Percentiles rank a stretch among this genome's conserved stretches.
Evolutionary conservation across 2,888 invertebrate species (phyloP).

Genomic region (Rugalucina vietnamica): DNA sequence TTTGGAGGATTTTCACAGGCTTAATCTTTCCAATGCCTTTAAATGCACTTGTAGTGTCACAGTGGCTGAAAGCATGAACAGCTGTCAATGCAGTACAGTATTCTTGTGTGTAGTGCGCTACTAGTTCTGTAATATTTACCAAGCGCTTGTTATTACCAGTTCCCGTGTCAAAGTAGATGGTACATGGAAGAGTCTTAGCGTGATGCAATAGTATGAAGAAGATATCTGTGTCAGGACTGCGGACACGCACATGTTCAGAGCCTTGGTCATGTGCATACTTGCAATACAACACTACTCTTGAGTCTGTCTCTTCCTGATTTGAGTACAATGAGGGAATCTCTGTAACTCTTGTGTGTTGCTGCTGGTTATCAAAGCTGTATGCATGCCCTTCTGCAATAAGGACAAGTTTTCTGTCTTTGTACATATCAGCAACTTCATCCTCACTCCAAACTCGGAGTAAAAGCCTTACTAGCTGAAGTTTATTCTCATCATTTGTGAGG

Average conservation of each 20-base stretch:
- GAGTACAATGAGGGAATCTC: constrained; percentile 27
- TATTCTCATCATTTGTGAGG: constrained; percentile 31
- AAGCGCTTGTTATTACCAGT: constrained; percentile 33
- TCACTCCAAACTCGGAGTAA: constrained; percentile 22
- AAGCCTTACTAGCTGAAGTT: constrained; percentile 12
- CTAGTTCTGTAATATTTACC: constrained; percentile 31
- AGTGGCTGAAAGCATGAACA: constrained; percentile 37
- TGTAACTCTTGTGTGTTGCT: constrained; percentile 25
- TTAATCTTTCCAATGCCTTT: constrained; percentile 35
- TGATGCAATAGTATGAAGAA: constrained; percentile 44
- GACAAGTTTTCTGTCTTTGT: constrained; percentile 16
- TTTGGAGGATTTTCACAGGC: constrained; percentile 16
- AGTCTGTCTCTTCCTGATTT: constrained; percentile 35
- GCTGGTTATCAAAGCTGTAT: constrained; percentile 20
- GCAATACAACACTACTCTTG: constrained; percentile 39
- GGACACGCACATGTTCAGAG: constrained; percentile 26
- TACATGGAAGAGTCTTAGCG: neutral
- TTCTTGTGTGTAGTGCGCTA: constrained; percentile 15
- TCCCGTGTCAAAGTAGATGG: constrained; percentile 40
- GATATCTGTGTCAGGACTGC: constrained; percentile 44
- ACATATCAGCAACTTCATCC: constrained; percentile 22
- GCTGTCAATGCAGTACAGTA: constrained; percentile 31
- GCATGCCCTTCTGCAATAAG: constrained; percentile 33
- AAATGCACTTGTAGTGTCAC: constrained; percentile 42
- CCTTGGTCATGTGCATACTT: constrained; percentile 33